Evolutionary conservation across 2,888 invertebrate genomes (phyloP).

Genomic region (Stomorhina lunata): DNA sequence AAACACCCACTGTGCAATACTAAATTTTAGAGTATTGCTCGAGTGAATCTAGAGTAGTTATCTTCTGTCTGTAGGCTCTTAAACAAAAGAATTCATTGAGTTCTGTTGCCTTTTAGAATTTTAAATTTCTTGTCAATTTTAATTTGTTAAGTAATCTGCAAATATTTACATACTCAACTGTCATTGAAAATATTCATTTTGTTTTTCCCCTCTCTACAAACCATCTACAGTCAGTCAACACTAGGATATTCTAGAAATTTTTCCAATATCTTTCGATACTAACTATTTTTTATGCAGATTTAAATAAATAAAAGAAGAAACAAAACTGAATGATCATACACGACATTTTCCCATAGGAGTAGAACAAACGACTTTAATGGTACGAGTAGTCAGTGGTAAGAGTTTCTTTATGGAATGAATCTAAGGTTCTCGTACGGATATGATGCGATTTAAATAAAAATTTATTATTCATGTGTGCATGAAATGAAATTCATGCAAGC

Average conservation of each 20-base stretch:
- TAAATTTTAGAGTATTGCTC: too few species aligned
- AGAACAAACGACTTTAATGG: background rate
- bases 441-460: conserved; percentile 33
- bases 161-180: conserved; percentile 14
- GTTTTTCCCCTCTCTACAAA: background rate
- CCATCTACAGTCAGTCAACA: background rate
- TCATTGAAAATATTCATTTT: background rate
- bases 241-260: background rate
- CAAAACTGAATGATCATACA: conserved; percentile 8
- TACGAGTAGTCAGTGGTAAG: too few species aligned
- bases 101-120: background rate
- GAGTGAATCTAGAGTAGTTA: too few species aligned
- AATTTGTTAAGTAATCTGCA: conserved; percentile 31
- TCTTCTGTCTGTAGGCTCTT: too few species aligned
- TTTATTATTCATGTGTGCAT: conserved; percentile 40
- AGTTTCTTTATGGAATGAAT: background rate
- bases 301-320: background rate
- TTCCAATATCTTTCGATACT: background rate
- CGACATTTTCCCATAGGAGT: conserved; percentile 33
- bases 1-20: too few species aligned
- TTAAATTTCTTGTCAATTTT: conserved; percentile 23
- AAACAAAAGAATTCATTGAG: background rate
- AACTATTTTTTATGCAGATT: conserved; percentile 15
- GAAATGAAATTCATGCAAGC: conserved; percentile 24
- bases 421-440: background rate